These are phyloP conservation scores for Gymnothorax reevesii DNA, from an alignment of 2,797 vertebrate genomes.

Conservation along the genomic window DNA sequence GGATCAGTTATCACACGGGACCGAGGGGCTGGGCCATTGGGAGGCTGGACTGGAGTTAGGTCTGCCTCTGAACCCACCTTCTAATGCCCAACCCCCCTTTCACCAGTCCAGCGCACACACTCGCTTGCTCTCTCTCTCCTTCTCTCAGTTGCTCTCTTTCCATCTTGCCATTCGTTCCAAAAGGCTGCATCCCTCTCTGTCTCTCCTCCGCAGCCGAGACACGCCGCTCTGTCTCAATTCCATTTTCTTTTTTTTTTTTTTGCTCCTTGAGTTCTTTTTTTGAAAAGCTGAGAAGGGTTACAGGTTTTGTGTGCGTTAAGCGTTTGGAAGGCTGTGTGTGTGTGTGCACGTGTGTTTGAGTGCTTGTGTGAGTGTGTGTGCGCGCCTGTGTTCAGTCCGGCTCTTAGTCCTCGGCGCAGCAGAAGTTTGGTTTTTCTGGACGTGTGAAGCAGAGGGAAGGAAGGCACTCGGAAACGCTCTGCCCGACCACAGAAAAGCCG, in stretches of 20 bases:
- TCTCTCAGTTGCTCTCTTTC: slow-evolving; percentile 54
- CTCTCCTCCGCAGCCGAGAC: slow-evolving; percentile 28
- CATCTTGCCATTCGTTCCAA: slow-evolving; percentile 56
- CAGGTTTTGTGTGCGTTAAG: slow-evolving; percentile 15
- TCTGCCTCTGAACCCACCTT: slow-evolving; percentile 19
- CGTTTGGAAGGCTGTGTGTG: slow-evolving; percentile 31
- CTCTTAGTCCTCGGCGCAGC: not conserved
- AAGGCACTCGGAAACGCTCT: not conserved
- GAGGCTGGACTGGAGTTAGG: slow-evolving; percentile 21
- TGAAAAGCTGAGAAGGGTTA: not conserved
- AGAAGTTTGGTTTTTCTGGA: not conserved
- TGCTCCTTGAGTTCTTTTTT: not conserved
- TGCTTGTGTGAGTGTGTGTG: slow-evolving; percentile 50
- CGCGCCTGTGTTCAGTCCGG: not conserved
- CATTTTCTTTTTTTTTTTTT: not conserved
- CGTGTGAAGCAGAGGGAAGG: not conserved
- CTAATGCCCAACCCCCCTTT: slow-evolving; percentile 4
- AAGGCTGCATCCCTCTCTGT: slow-evolving; percentile 46
- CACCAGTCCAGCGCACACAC: slow-evolving; percentile 9
- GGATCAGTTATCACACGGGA: not conserved
- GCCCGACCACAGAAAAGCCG: slow-evolving; percentile 29
- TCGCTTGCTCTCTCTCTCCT: slow-evolving; percentile 33
- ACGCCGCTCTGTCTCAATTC: not conserved
- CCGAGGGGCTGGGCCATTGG: not conserved
- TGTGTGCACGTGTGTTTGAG: slow-evolving; percentile 47